Percentiles rank a stretch among this genome's conserved stretches.
phyloP scores from a whole-genome alignment of 2,113 vertebrate species.

The Quiscalus mexicanus region DNA sequence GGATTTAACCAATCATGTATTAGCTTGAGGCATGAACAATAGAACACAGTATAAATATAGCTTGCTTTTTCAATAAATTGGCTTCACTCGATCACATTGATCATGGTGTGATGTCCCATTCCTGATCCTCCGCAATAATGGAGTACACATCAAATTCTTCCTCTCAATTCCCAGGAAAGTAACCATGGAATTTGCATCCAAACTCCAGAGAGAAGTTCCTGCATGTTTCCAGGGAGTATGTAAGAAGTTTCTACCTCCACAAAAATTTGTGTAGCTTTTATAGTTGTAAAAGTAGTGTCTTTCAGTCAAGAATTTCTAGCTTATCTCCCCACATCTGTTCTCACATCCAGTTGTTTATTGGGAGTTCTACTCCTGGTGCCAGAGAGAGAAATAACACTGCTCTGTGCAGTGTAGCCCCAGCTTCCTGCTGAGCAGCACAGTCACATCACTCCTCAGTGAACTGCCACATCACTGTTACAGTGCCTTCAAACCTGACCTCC shows the following conservation, averaged over 20 bases:
- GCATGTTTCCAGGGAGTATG: background rate
- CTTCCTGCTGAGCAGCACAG: background rate
- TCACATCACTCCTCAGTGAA: too few relatives aligned
- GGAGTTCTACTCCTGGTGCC: background rate
- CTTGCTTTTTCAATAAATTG: too few relatives aligned
- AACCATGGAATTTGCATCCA: background rate
- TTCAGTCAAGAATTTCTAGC: background rate
- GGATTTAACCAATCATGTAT: too few relatives aligned
- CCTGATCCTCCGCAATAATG: too few relatives aligned
- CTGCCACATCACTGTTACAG: accelerated
- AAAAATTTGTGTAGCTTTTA: background rate
- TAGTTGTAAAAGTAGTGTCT: background rate
- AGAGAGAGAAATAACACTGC: background rate
- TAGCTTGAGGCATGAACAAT: too few relatives aligned
- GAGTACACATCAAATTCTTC: background rate
- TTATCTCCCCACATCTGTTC: background rate
- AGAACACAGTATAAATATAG: too few relatives aligned
- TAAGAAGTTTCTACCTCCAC: background rate
- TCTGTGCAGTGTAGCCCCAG: background rate
- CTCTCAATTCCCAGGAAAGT: background rate
- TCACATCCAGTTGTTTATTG: background rate
- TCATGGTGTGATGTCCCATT: too few relatives aligned
- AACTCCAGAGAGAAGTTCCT: background rate
- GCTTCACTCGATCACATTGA: too few relatives aligned
- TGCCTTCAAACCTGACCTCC: background rate